Percentiles rank a stretch among this genome's conserved stretches.
phyloP scores from a whole-genome alignment of 2,888 invertebrate species.

The Liodrosophila aerea region DNA sequence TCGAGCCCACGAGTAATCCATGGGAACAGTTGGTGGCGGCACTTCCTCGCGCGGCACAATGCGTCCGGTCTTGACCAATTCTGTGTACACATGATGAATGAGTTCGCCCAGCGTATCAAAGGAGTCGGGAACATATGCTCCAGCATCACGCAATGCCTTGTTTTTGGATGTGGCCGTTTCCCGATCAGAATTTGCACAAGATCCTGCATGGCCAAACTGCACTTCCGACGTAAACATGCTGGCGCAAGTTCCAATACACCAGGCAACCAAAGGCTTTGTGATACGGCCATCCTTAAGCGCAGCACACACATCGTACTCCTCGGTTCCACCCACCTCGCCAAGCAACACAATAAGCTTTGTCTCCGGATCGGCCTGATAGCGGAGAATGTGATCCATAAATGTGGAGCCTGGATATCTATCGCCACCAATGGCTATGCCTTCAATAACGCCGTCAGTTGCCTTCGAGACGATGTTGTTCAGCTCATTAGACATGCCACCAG shows the following conservation, averaged over 20 bases:
- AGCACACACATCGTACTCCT: conserved; percentile 97
- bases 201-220: conserved; percentile 99
- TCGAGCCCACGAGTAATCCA: conserved; percentile 99
- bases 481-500: conserved; percentile 99
- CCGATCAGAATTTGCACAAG: conserved; percentile 95
- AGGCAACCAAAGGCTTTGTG: conserved; percentile 97
- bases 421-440: conserved; percentile 99
- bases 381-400: conserved; percentile 97
- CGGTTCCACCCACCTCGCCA: conserved; percentile 99
- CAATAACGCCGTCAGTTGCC: conserved; percentile 97
- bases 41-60: conserved; percentile 95
- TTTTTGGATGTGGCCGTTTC: conserved; percentile 98
- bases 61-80: conserved; percentile 90
- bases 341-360: conserved; percentile 97
- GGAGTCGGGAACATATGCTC: conserved; percentile 94
- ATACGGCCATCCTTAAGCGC: conserved; percentile 91
- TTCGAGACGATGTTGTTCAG: conserved; percentile 98
- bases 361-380: conserved; percentile 90
- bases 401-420: conserved; percentile 99
- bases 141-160: conserved; percentile 89
- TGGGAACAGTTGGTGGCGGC: conserved; percentile 99
- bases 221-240: conserved; percentile 95
- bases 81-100: conserved; percentile 88
- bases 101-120: conserved; percentile 95
- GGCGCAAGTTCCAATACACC: conserved; percentile 98